phyloP scores from a whole-genome alignment of 2,888 invertebrate genomes.

The Crepidodera aurea region DNA sequence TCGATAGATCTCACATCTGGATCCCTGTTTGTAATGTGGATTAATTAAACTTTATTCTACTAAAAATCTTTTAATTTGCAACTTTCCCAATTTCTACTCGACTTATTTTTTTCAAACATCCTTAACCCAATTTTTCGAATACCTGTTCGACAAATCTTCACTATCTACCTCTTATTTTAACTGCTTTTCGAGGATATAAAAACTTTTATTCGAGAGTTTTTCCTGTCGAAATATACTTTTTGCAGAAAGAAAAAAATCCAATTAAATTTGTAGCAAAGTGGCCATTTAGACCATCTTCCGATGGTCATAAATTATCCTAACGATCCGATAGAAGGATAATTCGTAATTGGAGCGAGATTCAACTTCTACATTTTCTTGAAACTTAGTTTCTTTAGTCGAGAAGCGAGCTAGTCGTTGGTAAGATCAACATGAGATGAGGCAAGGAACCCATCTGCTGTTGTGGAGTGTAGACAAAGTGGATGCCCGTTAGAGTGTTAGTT shows the following conservation, averaged over 20 bases:
- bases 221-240: conserved; percentile 17
- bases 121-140: background rate
- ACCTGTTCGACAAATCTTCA: background rate
- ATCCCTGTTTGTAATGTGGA: too few species aligned
- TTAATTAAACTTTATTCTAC: too few species aligned
- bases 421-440: conserved; percentile 32
- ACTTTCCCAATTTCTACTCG: too few species aligned
- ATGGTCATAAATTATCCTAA: conserved; percentile 34
- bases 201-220: conserved; percentile 12
- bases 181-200: conserved; percentile 6
- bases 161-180: conserved; percentile 2
- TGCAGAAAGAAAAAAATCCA: conserved; percentile 28
- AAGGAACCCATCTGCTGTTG: conserved; percentile 27
- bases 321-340: conserved; percentile 31
- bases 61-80: too few species aligned
- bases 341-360: conserved; percentile 30
- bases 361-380: conserved; percentile 9
- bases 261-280: conserved; percentile 25
- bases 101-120: background rate
- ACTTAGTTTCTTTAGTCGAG: conserved; percentile 2
- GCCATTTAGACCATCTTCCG: conserved; percentile 19
- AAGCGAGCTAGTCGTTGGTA: conserved; percentile 24
- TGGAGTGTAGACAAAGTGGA: conserved; percentile 19
- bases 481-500: background rate
- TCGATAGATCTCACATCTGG: too few species aligned